These are phyloP conservation scores for Delphinapterus leucas DNA, from an alignment of 2,113 vertebrate genomes.

Conservation along the genomic window DNA sequence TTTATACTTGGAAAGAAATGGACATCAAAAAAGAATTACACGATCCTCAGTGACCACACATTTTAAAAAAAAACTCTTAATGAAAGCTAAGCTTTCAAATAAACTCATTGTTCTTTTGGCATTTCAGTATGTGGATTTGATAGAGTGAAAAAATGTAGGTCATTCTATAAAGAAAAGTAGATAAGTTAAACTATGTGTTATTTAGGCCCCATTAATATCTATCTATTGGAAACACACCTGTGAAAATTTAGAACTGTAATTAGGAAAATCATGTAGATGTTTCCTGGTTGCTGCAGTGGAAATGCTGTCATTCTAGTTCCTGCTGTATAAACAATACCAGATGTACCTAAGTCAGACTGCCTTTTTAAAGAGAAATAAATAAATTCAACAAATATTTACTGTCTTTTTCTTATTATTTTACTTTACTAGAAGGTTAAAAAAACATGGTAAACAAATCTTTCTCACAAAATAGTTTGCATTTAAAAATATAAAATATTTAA, in stretches of 20 bases:
- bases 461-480: neutral
- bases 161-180: neutral
- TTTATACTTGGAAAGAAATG: conserved; percentile 54
- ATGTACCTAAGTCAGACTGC: neutral
- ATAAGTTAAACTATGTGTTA: neutral
- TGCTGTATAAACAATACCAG: neutral
- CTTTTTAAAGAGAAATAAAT: conserved; percentile 21
- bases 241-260: conserved; percentile 7
- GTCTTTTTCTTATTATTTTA: neutral
- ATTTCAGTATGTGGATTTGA: neutral
- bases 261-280: neutral
- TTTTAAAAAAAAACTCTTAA: neutral
- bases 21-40: neutral
- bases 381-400: conserved; percentile 17
- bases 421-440: neutral
- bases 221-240: conserved; percentile 14
- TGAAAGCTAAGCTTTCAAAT: conserved; percentile 46
- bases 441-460: neutral
- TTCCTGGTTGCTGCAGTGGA: neutral
- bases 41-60: neutral
- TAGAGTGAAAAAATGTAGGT: neutral
- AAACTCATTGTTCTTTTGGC: conserved; percentile 15
- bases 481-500: neutral
- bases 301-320: neutral
- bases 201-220: neutral